Evolutionary conservation across 1,140 invertebrate genomes (phyloP).

Genomic region (Laupala kohalensis): DNA sequence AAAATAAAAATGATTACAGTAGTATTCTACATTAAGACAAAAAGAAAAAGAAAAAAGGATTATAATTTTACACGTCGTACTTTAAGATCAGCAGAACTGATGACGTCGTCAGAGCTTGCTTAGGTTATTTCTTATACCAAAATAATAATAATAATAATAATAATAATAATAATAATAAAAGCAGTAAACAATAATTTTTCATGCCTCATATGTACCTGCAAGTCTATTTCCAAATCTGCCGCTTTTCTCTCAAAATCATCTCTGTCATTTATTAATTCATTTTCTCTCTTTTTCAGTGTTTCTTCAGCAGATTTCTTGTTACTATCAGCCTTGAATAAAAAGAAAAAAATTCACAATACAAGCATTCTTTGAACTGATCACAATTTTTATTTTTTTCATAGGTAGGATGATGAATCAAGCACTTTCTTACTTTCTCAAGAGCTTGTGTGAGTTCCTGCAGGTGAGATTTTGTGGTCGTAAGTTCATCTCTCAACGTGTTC

Average conservation of each 20-base stretch:
- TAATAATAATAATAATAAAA: no score
- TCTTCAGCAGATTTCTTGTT: constrained; percentile 37
- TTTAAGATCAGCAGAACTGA: no score
- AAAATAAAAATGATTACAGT: not conserved
- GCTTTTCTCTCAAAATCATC: constrained; percentile 42
- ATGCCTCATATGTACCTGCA: constrained; percentile 32
- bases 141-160: no score
- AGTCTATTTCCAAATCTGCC: constrained; percentile 44
- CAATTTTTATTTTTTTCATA: not conserved
- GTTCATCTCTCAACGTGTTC: constrained; percentile 35
- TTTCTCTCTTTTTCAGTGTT: constrained; percentile 36
- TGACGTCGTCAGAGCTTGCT: no score
- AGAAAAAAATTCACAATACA: constrained; percentile 1
- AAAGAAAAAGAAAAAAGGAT: no score
- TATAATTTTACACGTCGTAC: no score
- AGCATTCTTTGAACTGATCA: not conserved
- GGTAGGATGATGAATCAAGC: not conserved
- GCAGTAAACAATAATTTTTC: not conserved
- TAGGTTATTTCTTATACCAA: no score
- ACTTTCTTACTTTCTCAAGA: constrained; percentile 38
- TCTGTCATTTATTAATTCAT: constrained; percentile 36
- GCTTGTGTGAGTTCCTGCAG: constrained; percentile 39
- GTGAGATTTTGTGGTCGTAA: constrained; percentile 29
- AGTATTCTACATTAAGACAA: no score
- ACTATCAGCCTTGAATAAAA: constrained; percentile 32